Evolutionary conservation across 2,113 vertebrate genomes (phyloP).

Genomic region (Himantopus leucocephalus): DNA sequence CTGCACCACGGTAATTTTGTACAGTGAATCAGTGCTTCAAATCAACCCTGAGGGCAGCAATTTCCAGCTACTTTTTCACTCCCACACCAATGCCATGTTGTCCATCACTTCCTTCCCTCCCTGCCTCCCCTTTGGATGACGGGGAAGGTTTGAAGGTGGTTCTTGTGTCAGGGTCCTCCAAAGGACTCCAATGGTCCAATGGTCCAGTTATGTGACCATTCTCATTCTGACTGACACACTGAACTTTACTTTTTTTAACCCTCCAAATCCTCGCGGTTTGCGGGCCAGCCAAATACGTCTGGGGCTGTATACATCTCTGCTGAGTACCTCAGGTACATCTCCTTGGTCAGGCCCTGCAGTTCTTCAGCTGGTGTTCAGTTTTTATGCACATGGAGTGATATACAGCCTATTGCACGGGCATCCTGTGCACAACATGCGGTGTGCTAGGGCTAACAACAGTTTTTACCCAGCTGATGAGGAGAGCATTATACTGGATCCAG

Average conservation of each 20-base stretch:
- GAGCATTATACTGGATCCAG: background rate
- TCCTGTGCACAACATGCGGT: background rate
- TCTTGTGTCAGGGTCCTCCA: background rate
- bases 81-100: fast-evolving
- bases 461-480: background rate
- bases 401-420: fast-evolving
- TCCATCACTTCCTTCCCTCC: background rate
- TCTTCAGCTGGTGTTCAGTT: background rate
- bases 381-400: background rate
- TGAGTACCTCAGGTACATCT: background rate
- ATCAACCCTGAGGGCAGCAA: fast-evolving
- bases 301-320: background rate
- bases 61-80: background rate
- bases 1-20: fast-evolving
- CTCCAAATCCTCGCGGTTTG: background rate
- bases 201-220: background rate
- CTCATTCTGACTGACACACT: background rate
- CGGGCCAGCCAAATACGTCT: background rate
- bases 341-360: background rate
- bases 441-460: background rate
- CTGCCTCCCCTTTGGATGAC: fast-evolving
- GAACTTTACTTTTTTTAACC: background rate
- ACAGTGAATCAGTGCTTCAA: fast-evolving
- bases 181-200: background rate
- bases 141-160: background rate